Evolutionary conservation across 1,140 invertebrate species (phyloP), one percentile per base, ranked within the genome.

Genomic region (Drosophila ficusphila): DNA sequence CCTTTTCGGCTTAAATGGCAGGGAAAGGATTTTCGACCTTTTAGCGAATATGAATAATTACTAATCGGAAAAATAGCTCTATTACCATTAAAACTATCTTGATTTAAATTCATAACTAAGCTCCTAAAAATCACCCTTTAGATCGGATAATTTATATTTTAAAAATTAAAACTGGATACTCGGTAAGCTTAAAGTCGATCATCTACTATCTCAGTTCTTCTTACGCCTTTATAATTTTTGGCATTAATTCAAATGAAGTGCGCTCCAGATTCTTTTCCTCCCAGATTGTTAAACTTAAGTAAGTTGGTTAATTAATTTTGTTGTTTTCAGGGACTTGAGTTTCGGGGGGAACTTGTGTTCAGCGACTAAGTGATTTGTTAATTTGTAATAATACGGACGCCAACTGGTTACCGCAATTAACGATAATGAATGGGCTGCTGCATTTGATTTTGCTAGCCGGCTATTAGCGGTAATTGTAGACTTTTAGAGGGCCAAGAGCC

Each of bases 381-480:
- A 86, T 88, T 86, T 77, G 81, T 77, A 88, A 81, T 88, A 86
- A 77, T 74, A 74, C 41, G 27, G 52, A 46, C 72, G 67, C 76
- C 62, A 51, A 56, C 54, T 76, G 56, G 39, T 61, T 54, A 51
- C 72, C 76, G 52, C 81, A 86, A 86, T 86, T 86, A 86, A 74
- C 44, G 41, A 47, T 88, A 86, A 86, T 77, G 62, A 88, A 81
- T 88, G 82, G 38, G 56, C 51, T 19, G 18, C 54, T 42, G 47
- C 54, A 64, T 67, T 83, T 62, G 76, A 81, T 67, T 76, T 70
- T 34, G 27, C 61, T 27, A 64, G 72, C 73, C 49, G 42, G 82
- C 81, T 82, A 88, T 86, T 88, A 86, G 76, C 61, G 54, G 82
- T 86, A 86, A 86, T 86, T 85, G 81, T 76, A 76, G 82, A 81